Evolutionary conservation across 92 coral and sea anemone species (phyloP), one percentile per base, ranked within the genome.

Genomic region (Plumapathes pennacea): DNA sequence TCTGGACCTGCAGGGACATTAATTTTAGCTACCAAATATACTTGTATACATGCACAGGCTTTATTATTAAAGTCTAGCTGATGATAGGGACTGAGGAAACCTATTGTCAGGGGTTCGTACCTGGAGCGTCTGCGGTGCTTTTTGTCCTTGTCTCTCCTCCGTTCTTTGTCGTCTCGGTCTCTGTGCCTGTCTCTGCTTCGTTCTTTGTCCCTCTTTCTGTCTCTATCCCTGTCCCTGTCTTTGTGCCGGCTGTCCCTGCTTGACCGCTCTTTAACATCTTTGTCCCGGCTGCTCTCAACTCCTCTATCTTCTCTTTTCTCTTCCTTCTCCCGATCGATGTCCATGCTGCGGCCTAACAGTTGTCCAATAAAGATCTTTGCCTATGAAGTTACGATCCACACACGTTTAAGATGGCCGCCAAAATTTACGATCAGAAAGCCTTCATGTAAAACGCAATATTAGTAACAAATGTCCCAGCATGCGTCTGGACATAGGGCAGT

Each of bases 91-190:
- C 38, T 15, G 28, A 56, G 63, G 14, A 47, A 32, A 22, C 26
- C 26, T 47, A 43, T 13, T 56, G n/a, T 32, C 28, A 32, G 13
- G n/a, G 51, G 2, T 20, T 25, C 13, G 14, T 52, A 79, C 90
- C 90, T 78, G 17, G 97, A 86, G 33, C 97, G 69, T 66, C 84
- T 86, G 24, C 95, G 78, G 58, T 79, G 86, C 46, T 86, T 86
- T 38, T 89, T 71, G 45, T 80, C 79, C 55, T 83, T 85, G 54
- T 80, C 86, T 46, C 84, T 69, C 13, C 76, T 80, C 42, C 89
- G 72, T 40, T 87, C 89, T 33, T 83, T 62, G 55, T 81, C 88
- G 17, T 67, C 64, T 10, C 74, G 64, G 29, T 79, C 60, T 33
- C 71, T 61, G 25, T 74, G 85, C 23, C 69, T 52, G 27, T 88